Conservation (phyloP, 2,888 invertebrate genomes). For the Miltochrista miniata region DNA sequence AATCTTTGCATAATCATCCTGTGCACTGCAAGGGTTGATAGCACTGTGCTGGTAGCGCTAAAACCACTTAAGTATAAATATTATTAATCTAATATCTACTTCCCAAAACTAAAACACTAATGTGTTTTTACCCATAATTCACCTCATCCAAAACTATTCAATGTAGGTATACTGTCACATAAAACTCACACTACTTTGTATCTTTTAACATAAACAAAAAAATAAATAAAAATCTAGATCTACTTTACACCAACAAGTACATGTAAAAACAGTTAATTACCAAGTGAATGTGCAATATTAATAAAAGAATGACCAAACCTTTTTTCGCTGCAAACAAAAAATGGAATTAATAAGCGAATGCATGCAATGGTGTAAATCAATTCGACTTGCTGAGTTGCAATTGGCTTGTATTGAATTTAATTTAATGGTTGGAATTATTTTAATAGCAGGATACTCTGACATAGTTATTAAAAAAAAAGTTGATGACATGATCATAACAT, state of each 20-base stretch:
- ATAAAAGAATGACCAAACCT: slow-evolving; percentile 59
- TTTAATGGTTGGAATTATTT: background rate
- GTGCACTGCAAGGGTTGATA: too few species aligned
- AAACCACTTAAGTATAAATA: background rate
- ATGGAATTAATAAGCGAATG: slow-evolving; percentile 33
- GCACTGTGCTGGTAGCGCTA: slow-evolving; percentile 4
- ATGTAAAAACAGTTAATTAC: background rate
- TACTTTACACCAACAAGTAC: too few species aligned
- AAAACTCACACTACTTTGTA: too few species aligned
- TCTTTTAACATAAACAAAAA: too few species aligned
- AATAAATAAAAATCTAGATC: too few species aligned
- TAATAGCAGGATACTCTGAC: background rate
- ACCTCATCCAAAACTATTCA: too few species aligned
- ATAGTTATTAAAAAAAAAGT: background rate
- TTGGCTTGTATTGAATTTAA: background rate
- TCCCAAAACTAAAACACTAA: too few species aligned
- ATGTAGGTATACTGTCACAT: too few species aligned
- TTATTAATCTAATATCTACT: background rate
- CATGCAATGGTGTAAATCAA: slow-evolving; percentile 25
- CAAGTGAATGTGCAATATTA: slow-evolving; percentile 19
- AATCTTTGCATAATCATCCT: too few species aligned
- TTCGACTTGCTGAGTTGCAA: background rate
- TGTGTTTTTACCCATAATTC: too few species aligned
- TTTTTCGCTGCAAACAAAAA: slow-evolving; percentile 74
- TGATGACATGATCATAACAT: slow-evolving; percentile 17